phyloP scores from a whole-genome alignment of 2,797 vertebrate genomes.

The Centroberyx gerrardi region DNA sequence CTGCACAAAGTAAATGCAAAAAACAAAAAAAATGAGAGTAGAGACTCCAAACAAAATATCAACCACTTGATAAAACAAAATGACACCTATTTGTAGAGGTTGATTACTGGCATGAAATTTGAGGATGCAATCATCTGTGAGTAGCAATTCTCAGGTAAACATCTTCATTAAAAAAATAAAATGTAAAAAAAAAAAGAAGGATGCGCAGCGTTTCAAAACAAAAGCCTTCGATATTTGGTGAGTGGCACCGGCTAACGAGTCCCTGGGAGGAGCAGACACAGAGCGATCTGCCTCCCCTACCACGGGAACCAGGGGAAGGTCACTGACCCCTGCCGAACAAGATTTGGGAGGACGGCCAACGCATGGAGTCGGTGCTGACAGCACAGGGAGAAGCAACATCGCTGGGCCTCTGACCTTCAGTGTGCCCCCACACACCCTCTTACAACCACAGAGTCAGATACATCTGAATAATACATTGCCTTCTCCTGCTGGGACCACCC shows the following conservation, averaged over 20 bases:
- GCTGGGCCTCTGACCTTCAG: conserved; percentile 79
- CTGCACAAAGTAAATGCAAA: conserved; percentile 50
- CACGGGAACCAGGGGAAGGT: conserved; percentile 64
- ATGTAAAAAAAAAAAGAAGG: background rate
- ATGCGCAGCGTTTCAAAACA: conserved; percentile 4
- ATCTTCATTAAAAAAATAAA: background rate
- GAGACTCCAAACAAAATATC: conserved; percentile 41
- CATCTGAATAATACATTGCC: conserved; percentile 83
- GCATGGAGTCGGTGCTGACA: conserved; percentile 70
- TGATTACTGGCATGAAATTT: conserved; percentile 19
- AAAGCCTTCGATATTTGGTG: conserved; percentile 31
- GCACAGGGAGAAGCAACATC: conserved; percentile 62
- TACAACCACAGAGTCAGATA: conserved; percentile 68
- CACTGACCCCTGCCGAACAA: conserved; percentile 62
- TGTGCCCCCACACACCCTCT: conserved; percentile 55
- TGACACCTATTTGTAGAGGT: conserved; percentile 25
- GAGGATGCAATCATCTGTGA: background rate
- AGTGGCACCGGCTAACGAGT: conserved; percentile 60
- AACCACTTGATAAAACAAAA: background rate
- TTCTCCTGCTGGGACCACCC: conserved; percentile 65
- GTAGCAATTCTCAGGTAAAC: too few relatives aligned
- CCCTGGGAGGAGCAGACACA: conserved; percentile 42
- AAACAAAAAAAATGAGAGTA: background rate
- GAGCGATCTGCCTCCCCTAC: conserved; percentile 17
- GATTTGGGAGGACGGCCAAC: conserved; percentile 53